phyloP scores from a whole-genome alignment of 2,888 invertebrate genomes.

The Mesorhabditis spiculigera region DNA sequence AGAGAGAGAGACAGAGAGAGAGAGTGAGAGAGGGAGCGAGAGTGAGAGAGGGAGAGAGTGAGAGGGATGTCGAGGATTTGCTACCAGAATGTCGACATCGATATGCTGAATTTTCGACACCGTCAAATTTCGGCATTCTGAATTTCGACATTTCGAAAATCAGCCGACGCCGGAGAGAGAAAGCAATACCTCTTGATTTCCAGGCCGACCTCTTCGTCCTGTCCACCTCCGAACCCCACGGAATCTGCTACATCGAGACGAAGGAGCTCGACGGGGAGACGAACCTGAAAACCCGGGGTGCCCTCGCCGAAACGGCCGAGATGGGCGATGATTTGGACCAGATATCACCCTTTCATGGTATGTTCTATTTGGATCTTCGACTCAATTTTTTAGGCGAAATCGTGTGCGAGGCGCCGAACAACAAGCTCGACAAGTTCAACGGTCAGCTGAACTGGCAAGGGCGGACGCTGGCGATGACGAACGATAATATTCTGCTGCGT shows the following conservation, averaged over 20 bases:
- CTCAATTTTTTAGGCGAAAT: slow-evolving; percentile 69
- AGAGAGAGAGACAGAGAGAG: too few relatives aligned
- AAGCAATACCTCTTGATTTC: too few relatives aligned
- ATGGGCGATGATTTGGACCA: slow-evolving; percentile 84
- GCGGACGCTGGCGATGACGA: slow-evolving; percentile 78
- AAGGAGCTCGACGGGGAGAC: slow-evolving; percentile 98
- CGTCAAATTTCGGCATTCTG: too few relatives aligned
- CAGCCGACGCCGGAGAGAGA: too few relatives aligned
- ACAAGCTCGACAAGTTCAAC: slow-evolving; percentile 94
- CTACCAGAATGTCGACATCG: too few relatives aligned
- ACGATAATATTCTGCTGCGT: slow-evolving; percentile 89
- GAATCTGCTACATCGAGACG: slow-evolving; percentile 98
- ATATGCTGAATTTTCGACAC: too few relatives aligned
- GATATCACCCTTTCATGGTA: slow-evolving; percentile 83
- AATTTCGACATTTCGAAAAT: too few relatives aligned
- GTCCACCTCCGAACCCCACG: slow-evolving; percentile 95
- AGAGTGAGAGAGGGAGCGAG: too few relatives aligned
- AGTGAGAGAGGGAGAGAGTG: too few relatives aligned
- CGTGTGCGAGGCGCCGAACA: slow-evolving; percentile 94
- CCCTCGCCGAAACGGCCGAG: slow-evolving; percentile 85
- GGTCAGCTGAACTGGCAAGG: slow-evolving; percentile 37
- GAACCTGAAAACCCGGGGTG: slow-evolving; percentile 94
- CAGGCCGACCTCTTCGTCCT: slow-evolving; percentile 86
- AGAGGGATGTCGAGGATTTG: too few relatives aligned
- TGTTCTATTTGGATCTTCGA: not conserved